Conservation (phyloP, 2,113 vertebrate genomes). For the Sinocyclocheilus rhinocerous region DNA sequence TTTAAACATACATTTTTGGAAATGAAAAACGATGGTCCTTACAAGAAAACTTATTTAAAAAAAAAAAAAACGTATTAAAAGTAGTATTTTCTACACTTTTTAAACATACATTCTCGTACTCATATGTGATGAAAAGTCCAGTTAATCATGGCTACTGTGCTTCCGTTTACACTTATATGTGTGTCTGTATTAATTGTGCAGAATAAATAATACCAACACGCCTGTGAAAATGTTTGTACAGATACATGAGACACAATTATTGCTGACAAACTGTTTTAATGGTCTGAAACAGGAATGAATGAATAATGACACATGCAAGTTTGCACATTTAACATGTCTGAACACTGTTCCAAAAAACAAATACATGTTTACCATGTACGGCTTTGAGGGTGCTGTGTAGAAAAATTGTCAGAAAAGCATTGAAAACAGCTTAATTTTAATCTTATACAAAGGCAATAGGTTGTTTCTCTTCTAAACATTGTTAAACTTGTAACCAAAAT, state of each 20-base stretch:
- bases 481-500: not conserved
- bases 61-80: too few relatives aligned
- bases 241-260: not conserved
- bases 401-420: slow-evolving; percentile 14
- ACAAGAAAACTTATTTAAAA: too few relatives aligned
- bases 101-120: not conserved
- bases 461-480: not conserved
- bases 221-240: not conserved
- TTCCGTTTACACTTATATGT: not conserved
- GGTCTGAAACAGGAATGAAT: slow-evolving; percentile 49
- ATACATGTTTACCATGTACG: slow-evolving; percentile 24
- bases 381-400: slow-evolving; percentile 33
- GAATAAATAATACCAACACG: not conserved
- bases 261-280: slow-evolving; percentile 50
- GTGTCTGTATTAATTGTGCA: not conserved
- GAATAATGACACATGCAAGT: slow-evolving; percentile 36
- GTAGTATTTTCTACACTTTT: not conserved
- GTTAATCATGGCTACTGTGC: not conserved
- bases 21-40: not conserved
- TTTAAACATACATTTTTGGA: not conserved
- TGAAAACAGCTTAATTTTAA: slow-evolving; percentile 15
- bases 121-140: not conserved
- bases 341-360: slow-evolving; percentile 18
- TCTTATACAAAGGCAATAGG: not conserved
- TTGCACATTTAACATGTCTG: slow-evolving; percentile 43